Base-by-base conservation (phyloP, 2,797 vertebrate species). In the Myripristis jacobus region DNA sequence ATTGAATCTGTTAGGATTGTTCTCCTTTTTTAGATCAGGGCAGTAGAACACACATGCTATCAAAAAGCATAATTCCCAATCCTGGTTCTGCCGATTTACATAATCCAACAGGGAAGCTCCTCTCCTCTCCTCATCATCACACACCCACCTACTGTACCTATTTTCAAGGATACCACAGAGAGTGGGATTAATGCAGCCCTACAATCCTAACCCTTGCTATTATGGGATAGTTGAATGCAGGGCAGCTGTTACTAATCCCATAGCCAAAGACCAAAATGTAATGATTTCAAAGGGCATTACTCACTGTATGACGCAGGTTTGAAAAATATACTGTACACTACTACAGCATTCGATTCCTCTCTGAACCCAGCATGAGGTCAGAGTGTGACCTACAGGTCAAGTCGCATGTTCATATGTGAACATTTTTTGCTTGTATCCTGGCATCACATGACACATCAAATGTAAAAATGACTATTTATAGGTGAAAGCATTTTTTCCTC, bases 221-320 rank as follows among this genome's bases (percentile, higher is more conserved):
- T 71, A 58, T 3, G 0, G 6, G 55, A 34, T 12, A 59, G 76
- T 79, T 89, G 59, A 75, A 65, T 69, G 46, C 47, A 55, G 71
- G 78, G 73, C 77, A 75, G 36, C 48, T 75, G 59, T 73, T 74
- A 53, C 43, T 88, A 87, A 90, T 91, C 85, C 75, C 36, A 60
- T 75, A 73, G 55, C 81, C 63, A 50, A 61, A 52, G 18, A 62
- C 43, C 54, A 27, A 73, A 75, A 77, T 83, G 64, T 82, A 79
- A 88, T 85, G 75, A 83, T 86, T 67, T 61, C 80, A 68, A 86
- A 81, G 79, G 66, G 70, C 69, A 51, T 89, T 77, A 61, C 43
- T 64, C 64, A 65, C 25, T 66, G 51, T 13, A 10, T 76, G 70
- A 71, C 38, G 80, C 78, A 59, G 53, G 61, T 43, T 27, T 63